Evolutionary conservation across 1,140 invertebrate species (phyloP).

Genomic region (Meloidogyne exigua): DNA sequence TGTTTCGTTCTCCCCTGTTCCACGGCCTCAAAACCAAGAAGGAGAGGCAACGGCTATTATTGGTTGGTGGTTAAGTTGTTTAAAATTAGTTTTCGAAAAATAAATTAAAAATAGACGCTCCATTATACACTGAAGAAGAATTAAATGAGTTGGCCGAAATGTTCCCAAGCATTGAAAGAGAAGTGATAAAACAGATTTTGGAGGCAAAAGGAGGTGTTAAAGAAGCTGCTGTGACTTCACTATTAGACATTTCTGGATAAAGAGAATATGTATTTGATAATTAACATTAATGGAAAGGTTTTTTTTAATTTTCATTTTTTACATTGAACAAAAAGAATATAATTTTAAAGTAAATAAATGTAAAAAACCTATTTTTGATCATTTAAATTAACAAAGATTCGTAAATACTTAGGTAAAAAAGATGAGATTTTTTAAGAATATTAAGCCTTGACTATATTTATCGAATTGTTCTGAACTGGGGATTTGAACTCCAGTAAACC

Average conservation of each 20-base stretch:
- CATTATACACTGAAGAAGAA: constrained; percentile 50
- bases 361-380: no score
- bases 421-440: no score
- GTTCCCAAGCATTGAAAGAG: constrained; percentile 89
- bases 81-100: neutral
- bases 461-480: no score
- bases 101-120: constrained; percentile 22
- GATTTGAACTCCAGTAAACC: no score
- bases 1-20: constrained; percentile 70
- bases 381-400: no score
- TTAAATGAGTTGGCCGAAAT: constrained; percentile 79
- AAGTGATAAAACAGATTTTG: constrained; percentile 84
- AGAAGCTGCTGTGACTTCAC: constrained; percentile 82
- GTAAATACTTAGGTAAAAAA: no score
- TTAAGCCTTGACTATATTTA: no score
- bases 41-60: neutral
- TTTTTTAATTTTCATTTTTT: no score
- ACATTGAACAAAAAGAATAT: no score
- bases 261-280: no score
- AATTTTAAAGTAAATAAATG: no score
- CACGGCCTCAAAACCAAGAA: constrained; percentile 21
- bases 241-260: constrained; percentile 74
- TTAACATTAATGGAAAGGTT: no score
- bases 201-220: constrained; percentile 86
- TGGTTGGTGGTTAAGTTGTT: neutral